Conservation (phyloP, 1,140 invertebrate genomes). For the Yoshiicerus persimilis region DNA sequence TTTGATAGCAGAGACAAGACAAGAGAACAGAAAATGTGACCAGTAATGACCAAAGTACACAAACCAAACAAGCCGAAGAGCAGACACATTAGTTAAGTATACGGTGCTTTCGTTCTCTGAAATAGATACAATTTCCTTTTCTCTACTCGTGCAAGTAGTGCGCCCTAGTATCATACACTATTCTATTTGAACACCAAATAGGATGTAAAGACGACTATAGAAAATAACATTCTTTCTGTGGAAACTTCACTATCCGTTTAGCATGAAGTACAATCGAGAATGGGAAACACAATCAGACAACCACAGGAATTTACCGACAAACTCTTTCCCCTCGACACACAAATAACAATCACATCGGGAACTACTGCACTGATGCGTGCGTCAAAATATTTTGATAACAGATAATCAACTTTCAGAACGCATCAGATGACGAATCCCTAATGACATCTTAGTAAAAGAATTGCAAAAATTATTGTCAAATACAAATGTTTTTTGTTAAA, state of each 20-base stretch:
- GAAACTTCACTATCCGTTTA: neutral
- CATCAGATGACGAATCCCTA: too few relatives aligned
- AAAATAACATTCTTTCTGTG: neutral
- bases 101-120: neutral
- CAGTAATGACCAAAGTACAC: neutral
- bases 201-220: neutral
- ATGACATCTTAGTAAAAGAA: too few relatives aligned
- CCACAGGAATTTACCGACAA: neutral
- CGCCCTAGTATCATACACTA: neutral
- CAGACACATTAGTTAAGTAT: neutral
- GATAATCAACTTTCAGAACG: too few relatives aligned
- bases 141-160: neutral
- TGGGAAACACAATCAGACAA: neutral
- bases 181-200: too few relatives aligned
- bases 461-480: too few relatives aligned
- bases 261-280: neutral
- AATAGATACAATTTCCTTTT: neutral
- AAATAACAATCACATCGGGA: neutral
- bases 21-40: neutral
- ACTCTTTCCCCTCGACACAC: neutral
- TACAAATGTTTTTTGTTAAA: too few relatives aligned
- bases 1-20: neutral
- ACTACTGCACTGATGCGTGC: too few relatives aligned
- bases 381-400: too few relatives aligned
- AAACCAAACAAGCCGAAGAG: neutral